Percentiles rank a stretch among this genome's conserved stretches.
Conservation (phyloP, 2,797 vertebrate genomes). For the Rhynchotus rufescens region DNA sequence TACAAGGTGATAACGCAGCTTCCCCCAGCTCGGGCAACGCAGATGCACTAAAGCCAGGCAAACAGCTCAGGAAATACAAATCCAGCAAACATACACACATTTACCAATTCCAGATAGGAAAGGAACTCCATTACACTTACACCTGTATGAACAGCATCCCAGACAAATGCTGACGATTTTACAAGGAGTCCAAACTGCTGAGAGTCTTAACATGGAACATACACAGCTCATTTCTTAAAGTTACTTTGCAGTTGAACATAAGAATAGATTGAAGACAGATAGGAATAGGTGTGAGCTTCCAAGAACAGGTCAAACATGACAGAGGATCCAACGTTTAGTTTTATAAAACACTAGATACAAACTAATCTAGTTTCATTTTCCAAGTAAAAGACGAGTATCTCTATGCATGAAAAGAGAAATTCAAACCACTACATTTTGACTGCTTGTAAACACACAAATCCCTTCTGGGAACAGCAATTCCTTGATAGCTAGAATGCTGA, state of each 20-base stretch:
- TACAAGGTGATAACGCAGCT: not conserved
- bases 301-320: accelerated
- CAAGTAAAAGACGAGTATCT: not conserved
- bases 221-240: not conserved
- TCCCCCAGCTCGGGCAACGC: not conserved
- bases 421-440: not conserved
- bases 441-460: not conserved
- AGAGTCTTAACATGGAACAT: not conserved
- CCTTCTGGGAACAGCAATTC: not conserved
- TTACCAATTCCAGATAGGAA: not conserved
- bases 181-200: not conserved
- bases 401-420: not conserved
- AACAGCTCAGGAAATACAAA: not conserved
- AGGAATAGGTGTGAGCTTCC: not conserved
- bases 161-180: not conserved
- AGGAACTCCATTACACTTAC: not conserved
- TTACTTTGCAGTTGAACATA: not conserved
- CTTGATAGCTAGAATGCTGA: too few species aligned
- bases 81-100: not conserved
- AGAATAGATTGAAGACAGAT: not conserved
- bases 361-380: too few species aligned
- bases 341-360: not conserved
- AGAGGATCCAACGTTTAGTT: not conserved
- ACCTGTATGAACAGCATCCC: not conserved
- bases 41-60: not conserved